phyloP scores from a whole-genome alignment of 2,113 vertebrate species.

The Prietella phreatophila region DNA sequence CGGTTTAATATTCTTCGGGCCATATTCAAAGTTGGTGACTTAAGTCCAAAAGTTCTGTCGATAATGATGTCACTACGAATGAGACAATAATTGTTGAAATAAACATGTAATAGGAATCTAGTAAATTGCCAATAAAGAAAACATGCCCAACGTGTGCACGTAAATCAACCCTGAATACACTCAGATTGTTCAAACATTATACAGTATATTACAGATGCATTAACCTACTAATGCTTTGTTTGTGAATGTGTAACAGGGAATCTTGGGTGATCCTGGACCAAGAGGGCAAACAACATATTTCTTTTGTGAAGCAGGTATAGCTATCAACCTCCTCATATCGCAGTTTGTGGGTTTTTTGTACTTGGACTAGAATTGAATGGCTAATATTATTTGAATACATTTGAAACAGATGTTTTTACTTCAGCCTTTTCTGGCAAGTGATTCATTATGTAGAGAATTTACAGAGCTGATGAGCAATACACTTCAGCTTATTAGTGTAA shows the following conservation, averaged over 20 bases:
- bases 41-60: neutral
- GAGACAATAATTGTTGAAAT: neutral
- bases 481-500: neutral
- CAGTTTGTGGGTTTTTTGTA: neutral
- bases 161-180: no score
- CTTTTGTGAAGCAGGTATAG: conserved; percentile 40
- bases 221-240: neutral
- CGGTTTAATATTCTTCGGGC: neutral
- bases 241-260: conserved; percentile 66
- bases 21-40: neutral
- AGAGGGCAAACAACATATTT: conserved; percentile 53
- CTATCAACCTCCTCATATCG: neutral
- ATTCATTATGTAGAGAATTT: neutral
- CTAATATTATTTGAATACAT: neutral
- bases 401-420: neutral
- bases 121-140: neutral
- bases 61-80: neutral
- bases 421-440: neutral
- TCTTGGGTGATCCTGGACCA: conserved; percentile 62
- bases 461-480: neutral
- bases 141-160: neutral
- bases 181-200: neutral
- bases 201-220: no score
- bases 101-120: neutral
- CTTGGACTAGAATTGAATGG: neutral